A percentile compares a stretch with the other conserved stretches of the same genome.
Evolutionary conservation across 2,888 invertebrate genomes (phyloP).

Genomic region (Pterostichus madidus): DNA sequence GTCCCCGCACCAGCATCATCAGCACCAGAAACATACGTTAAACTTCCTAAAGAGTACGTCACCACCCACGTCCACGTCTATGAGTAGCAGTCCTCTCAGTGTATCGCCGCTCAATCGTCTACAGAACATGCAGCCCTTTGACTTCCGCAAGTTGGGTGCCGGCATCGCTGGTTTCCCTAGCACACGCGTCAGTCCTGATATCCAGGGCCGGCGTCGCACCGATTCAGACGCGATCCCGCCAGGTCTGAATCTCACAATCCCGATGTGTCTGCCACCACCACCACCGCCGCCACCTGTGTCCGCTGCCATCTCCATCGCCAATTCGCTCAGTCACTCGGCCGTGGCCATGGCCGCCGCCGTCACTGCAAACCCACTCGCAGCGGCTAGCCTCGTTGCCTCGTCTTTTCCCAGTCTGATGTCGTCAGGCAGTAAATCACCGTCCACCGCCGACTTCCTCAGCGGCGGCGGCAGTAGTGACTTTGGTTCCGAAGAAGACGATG

Average conservation of each 20-base stretch:
- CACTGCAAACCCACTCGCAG: conserved; percentile 81
- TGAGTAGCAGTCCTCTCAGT: conserved; percentile 81
- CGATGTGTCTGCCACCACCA: conserved; percentile 81
- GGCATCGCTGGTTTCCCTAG: conserved; percentile 80
- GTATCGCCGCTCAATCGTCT: conserved; percentile 91
- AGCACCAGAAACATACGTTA: conserved; percentile 75
- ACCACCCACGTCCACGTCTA: conserved; percentile 74
- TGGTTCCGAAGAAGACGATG: conserved; percentile 81
- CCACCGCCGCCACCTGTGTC: conserved; percentile 82
- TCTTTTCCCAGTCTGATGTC: conserved; percentile 82
- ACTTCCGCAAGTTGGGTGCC: conserved; percentile 89
- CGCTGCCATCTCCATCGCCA: conserved; percentile 79
- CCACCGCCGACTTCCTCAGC: conserved; percentile 75
- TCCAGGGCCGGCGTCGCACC: conserved; percentile 77
- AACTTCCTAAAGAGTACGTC: conserved; percentile 75
- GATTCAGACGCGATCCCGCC: conserved; percentile 77
- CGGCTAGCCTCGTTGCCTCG: conserved; percentile 82
- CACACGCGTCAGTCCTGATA: conserved; percentile 76
- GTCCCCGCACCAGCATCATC: conserved; percentile 74
- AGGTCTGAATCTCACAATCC: conserved; percentile 83
- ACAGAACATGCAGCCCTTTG: conserved; percentile 97
- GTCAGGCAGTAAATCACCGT: conserved; percentile 78
- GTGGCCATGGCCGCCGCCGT: conserved; percentile 81
- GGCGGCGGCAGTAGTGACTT: conserved; percentile 77
- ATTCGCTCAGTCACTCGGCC: conserved; percentile 81